phyloP scores from a whole-genome alignment of 2,888 invertebrate genomes.

The Tridacna crocea region DNA sequence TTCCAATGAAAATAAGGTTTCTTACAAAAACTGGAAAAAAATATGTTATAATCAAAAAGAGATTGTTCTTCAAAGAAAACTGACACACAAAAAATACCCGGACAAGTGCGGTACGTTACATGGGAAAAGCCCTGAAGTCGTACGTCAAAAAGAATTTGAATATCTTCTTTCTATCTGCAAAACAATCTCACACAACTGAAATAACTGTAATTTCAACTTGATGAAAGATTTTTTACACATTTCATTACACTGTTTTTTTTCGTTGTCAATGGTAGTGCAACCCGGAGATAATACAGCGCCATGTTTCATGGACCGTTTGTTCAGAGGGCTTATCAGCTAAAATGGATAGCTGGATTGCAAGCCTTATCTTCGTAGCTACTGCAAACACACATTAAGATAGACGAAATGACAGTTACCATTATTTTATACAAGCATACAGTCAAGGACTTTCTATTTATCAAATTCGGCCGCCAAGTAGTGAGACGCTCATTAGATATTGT shows the following conservation, averaged over 20 bases:
- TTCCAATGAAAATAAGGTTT: too few relatives aligned
- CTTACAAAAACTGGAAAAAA: too few relatives aligned
- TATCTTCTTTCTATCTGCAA: conserved; percentile 10
- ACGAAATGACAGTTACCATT: conserved; percentile 12
- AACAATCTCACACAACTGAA: conserved; percentile 17
- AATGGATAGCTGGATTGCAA: conserved; percentile 17
- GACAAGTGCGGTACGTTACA: neutral
- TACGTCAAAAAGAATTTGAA: neutral
- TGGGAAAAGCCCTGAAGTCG: neutral
- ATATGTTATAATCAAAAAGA: too few relatives aligned
- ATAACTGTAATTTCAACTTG: conserved; percentile 18
- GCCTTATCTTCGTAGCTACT: conserved; percentile 20
- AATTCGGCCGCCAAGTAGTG: neutral
- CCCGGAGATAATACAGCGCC: neutral
- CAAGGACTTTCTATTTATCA: conserved; percentile 2
- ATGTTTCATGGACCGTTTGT: conserved; percentile 28
- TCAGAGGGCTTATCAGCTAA: conserved; percentile 13
- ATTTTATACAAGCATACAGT: neutral
- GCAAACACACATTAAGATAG: conserved; percentile 30
- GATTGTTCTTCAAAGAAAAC: too few relatives aligned
- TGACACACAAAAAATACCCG: neutral
- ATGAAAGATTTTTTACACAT: conserved; percentile 20
- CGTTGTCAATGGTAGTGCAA: conserved; percentile 5
- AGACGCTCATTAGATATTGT: too few relatives aligned
- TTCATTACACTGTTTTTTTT: conserved; percentile 9